Evolutionary conservation across 2,888 invertebrate genomes (phyloP).

Genomic region (Didymodactylos carnosus): DNA sequence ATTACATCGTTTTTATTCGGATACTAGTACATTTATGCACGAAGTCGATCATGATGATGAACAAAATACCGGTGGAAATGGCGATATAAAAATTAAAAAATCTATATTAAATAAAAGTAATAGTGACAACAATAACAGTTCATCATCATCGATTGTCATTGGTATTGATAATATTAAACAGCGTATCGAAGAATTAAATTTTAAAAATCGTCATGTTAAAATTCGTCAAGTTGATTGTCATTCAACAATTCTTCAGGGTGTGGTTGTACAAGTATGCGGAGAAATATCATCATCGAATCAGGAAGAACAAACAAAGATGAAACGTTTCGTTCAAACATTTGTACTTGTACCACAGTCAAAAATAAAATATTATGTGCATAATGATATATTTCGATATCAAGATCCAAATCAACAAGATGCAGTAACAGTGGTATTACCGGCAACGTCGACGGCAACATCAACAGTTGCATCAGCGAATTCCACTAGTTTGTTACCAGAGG

Average conservation of each 20-base stretch:
- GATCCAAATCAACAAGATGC: conserved; percentile 39
- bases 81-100: too few relatives aligned
- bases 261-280: conserved; percentile 80
- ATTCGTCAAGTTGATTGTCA: conserved; percentile 89
- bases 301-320: conserved; percentile 75
- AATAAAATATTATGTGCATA: conserved; percentile 93
- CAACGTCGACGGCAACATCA: background rate
- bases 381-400: conserved; percentile 95
- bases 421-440: background rate
- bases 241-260: conserved; percentile 73
- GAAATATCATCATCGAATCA: conserved; percentile 48
- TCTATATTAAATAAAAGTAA: too few relatives aligned
- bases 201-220: conserved; percentile 87
- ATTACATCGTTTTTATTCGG: conserved; percentile 60
- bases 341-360: conserved; percentile 59
- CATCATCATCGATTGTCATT: too few relatives aligned
- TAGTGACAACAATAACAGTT: too few relatives aligned
- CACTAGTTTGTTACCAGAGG: background rate
- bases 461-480: background rate
- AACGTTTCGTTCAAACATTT: conserved; percentile 91
- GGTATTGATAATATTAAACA: conserved; percentile 67
- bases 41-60: conserved; percentile 34
- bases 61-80: conserved; percentile 54
- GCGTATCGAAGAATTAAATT: conserved; percentile 78
- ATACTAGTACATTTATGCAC: conserved; percentile 70